These are phyloP conservation scores for Dynastes hyllus DNA, from an alignment of 2,888 invertebrate species.

Conservation along the genomic window DNA sequence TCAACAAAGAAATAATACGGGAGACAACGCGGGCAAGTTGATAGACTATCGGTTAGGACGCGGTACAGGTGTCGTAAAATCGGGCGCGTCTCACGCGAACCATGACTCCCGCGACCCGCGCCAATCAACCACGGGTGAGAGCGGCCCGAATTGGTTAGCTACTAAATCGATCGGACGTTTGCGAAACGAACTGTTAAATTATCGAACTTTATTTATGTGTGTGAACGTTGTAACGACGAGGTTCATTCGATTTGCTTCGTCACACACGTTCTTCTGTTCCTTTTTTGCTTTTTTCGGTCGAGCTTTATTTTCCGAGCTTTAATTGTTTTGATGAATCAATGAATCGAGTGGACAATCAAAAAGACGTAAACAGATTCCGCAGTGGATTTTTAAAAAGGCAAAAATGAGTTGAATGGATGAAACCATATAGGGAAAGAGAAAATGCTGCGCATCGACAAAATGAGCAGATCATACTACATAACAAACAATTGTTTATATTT, in stretches of 20 bases:
- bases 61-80: slow-evolving; percentile 42
- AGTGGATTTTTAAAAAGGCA: no score
- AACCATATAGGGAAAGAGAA: no score
- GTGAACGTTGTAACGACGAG: slow-evolving; percentile 1
- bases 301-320: background rate
- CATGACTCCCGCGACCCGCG: slow-evolving; percentile 28
- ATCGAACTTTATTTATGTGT: slow-evolving; percentile 33
- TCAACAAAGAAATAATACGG: background rate
- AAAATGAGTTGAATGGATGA: no score
- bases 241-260: background rate
- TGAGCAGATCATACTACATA: no score
- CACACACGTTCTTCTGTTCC: background rate
- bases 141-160: slow-evolving; percentile 29
- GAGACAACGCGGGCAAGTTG: background rate
- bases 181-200: slow-evolving; percentile 40
- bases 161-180: slow-evolving; percentile 34
- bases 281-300: background rate
- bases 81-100: slow-evolving; percentile 6
- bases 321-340: slow-evolving; percentile 13
- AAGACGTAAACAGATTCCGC: background rate
- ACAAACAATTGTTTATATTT: no score
- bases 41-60: slow-evolving; percentile 33
- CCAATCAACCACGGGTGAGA: slow-evolving; percentile 17
- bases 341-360: background rate
- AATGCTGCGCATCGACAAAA: no score